Percentiles rank a stretch among this genome's conserved stretches.
Conservation (phyloP, 2,113 vertebrate species). For the Thermophis baileyi region DNA sequence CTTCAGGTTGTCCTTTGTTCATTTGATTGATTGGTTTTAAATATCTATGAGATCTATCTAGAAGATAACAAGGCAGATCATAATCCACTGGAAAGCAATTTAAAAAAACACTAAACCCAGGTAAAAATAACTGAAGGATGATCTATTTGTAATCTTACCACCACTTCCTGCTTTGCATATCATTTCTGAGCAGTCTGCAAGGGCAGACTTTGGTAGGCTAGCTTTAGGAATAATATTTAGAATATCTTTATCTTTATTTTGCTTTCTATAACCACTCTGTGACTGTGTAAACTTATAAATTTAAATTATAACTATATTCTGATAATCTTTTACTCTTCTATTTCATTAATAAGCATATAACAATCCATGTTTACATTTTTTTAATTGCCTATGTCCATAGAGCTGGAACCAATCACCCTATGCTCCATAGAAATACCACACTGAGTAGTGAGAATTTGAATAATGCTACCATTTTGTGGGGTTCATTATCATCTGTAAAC, state of each 20-base stretch:
- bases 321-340: background rate
- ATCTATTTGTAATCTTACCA: background rate
- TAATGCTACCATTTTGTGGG: background rate
- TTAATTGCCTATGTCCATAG: background rate
- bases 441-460: background rate
- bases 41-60: background rate
- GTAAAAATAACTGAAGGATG: background rate
- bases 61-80: background rate
- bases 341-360: background rate
- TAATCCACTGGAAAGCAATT: background rate
- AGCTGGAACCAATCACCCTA: background rate
- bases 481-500: background rate
- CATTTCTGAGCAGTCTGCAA: background rate
- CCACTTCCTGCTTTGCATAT: background rate
- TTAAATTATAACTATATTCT: background rate
- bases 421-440: background rate
- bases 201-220: background rate
- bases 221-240: background rate
- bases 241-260: background rate
- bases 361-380: background rate
- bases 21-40: background rate
- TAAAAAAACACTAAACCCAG: background rate
- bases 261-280: background rate
- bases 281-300: background rate
- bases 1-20: background rate